Percentiles rank a stretch among this genome's conserved stretches.
phyloP scores from a whole-genome alignment of 1,140 invertebrate species.

The Eciton burchellii region DNA sequence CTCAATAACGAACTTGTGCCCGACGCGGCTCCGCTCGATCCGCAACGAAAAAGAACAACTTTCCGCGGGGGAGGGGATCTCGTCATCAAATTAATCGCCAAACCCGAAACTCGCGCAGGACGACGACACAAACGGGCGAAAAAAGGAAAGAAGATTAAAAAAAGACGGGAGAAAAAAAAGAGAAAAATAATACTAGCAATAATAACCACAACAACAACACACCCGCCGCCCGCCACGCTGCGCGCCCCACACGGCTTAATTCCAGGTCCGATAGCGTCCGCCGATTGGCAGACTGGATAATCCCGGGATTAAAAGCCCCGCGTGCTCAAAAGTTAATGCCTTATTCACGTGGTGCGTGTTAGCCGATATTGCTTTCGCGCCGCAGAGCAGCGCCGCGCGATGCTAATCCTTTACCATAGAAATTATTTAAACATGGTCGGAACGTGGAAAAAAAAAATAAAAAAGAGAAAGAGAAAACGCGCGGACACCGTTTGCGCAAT shows the following conservation, averaged over 20 bases:
- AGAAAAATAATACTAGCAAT: no score
- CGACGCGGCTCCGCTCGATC: background rate
- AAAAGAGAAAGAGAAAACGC: no score
- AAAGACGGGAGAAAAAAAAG: no score
- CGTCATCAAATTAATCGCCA: conserved; percentile 39
- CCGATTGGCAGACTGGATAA: conserved; percentile 73
- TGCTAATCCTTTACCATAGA: background rate
- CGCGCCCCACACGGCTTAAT: conserved; percentile 56
- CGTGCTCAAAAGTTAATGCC: conserved; percentile 67
- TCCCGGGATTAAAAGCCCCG: conserved; percentile 72
- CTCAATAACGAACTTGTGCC: background rate
- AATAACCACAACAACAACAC: no score
- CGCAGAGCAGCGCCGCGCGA: background rate
- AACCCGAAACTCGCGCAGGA: no score
- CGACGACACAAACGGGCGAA: no score
- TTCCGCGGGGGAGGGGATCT: conserved; percentile 4
- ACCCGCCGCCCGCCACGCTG: no score
- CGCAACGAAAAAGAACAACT: background rate
- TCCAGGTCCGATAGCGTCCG: conserved; percentile 64
- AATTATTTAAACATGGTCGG: conserved; percentile 19
- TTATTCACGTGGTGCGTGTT: conserved; percentile 62
- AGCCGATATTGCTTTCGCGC: conserved; percentile 38
- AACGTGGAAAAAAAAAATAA: background rate
- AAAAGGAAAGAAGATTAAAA: no score
- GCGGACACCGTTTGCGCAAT: no score